Evolutionary conservation across 2,888 invertebrate genomes (phyloP).

Genomic region (Morpho deidamia): DNA sequence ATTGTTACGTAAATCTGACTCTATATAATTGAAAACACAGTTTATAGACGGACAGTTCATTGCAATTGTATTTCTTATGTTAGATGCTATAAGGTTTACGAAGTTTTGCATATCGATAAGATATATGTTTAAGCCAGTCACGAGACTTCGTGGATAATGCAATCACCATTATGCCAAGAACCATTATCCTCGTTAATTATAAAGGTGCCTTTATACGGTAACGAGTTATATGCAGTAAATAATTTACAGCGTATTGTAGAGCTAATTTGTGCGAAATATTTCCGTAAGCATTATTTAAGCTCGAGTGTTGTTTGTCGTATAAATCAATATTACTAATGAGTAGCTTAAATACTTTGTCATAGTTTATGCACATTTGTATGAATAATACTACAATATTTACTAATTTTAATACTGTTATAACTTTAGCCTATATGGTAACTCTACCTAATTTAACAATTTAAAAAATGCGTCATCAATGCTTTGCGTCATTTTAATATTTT

Average conservation of each 20-base stretch:
- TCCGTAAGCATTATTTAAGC: background rate
- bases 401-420: no score
- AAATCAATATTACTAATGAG: constrained; percentile 1
- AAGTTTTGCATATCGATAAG: constrained; percentile 20
- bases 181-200: constrained; percentile 40
- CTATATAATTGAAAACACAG: no score
- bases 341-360: constrained; percentile 1
- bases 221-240: constrained; percentile 43
- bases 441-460: no score
- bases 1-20: no score
- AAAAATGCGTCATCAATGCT: no score
- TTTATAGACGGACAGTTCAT: constrained; percentile 7
- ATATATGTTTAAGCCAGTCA: constrained; percentile 17
- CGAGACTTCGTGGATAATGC: constrained; percentile 32
- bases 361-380: no score
- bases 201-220: constrained; percentile 35
- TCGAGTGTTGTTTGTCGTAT: constrained; percentile 2
- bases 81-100: constrained; percentile 16
- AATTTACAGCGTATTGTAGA: constrained; percentile 7
- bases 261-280: constrained; percentile 11
- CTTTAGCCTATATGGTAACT: no score
- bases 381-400: no score
- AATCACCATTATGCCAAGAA: constrained; percentile 28
- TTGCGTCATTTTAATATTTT: no score
- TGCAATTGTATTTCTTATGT: constrained; percentile 11